Evolutionary conservation across 2,797 vertebrate genomes (phyloP).

Genomic region (Centroberyx gerrardi): DNA sequence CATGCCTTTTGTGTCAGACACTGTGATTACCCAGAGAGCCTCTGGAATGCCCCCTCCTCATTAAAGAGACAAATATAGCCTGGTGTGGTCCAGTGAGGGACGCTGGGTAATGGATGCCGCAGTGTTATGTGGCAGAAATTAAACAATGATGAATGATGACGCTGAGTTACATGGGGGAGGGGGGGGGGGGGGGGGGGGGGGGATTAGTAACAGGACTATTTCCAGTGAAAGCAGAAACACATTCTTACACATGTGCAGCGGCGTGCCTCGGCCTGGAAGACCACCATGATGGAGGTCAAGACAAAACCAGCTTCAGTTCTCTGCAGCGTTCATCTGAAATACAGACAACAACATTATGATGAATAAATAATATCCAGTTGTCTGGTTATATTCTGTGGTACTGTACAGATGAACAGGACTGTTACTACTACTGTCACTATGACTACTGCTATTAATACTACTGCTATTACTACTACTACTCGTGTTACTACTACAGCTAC

Average conservation of each 20-base stretch:
- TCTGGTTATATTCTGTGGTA: too few species aligned
- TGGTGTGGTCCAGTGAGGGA: conserved; percentile 47
- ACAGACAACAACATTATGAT: too few species aligned
- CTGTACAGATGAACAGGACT: too few species aligned
- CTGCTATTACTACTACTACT: too few species aligned
- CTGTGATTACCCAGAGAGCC: conserved; percentile 76
- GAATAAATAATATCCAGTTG: too few species aligned
- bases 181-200: background rate
- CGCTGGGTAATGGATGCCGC: conserved; percentile 66
- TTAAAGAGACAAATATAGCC: conserved; percentile 82
- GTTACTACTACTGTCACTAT: too few species aligned
- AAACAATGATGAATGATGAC: conserved; percentile 76
- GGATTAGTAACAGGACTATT: conserved; percentile 52
- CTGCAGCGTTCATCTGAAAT: too few species aligned
- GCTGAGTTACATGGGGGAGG: conserved; percentile 26
- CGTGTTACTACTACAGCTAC: too few species aligned
- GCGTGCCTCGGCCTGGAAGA: conserved; percentile 22
- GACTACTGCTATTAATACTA: too few species aligned
- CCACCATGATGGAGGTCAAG: background rate
- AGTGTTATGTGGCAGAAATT: conserved; percentile 73
- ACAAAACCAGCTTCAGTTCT: too few species aligned
- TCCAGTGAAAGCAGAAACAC: conserved; percentile 39
- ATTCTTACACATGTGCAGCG: conserved; percentile 36
- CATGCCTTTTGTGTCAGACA: conserved; percentile 73
- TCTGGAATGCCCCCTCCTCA: conserved; percentile 77